Evolutionary conservation across 2,797 vertebrate genomes (phyloP), one percentile per base, ranked within the genome.

Genomic region (Xenops minutus): DNA sequence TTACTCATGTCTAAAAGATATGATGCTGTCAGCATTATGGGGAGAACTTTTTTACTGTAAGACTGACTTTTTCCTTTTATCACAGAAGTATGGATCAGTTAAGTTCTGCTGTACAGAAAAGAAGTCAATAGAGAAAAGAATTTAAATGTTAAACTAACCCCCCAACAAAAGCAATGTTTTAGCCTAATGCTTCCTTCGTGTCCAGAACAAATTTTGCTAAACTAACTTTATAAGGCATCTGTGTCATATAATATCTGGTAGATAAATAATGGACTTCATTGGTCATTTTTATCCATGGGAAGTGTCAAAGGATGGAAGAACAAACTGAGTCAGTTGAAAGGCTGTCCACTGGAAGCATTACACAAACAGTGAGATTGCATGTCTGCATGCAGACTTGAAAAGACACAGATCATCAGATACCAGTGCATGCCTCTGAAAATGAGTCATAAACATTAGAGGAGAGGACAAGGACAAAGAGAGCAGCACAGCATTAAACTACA

Each of bases 351-450:
- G 91, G 59, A 92, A 92, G 83, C 80, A 85, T 71, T 94, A 90
- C 52, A 54, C 95, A 96, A 93, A 84, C 94, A 88, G 76, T 8
- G 71, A 81, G 67, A 95, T 82, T 92, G 76, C 41, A 7, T 55
- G 89, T 92, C 92, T 95, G 76, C 54, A 16, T 56, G 67, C 67
- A 93, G 91, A 71, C 92, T 92, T 94, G 93, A 95, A 93, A 93
- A 95, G 92, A 92, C 82, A 95, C 93, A 97, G 95, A 96, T 93
- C 83, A 95, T 95, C 94, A 95, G 96, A 96, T 92, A 96, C 23
- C 80, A 93, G 74, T 2, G 4, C 87, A 79, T 92, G 95, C 76
- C 89, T 94, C 78, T 92, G 94, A 92, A 94, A 96, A 94, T 0
- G 14, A 76, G 73, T 61, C 92, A 92, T 92, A 96, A 97, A 95